Base-by-base conservation (phyloP, 1,140 invertebrate species). In the Zaprionus kolodkinae region DNA sequence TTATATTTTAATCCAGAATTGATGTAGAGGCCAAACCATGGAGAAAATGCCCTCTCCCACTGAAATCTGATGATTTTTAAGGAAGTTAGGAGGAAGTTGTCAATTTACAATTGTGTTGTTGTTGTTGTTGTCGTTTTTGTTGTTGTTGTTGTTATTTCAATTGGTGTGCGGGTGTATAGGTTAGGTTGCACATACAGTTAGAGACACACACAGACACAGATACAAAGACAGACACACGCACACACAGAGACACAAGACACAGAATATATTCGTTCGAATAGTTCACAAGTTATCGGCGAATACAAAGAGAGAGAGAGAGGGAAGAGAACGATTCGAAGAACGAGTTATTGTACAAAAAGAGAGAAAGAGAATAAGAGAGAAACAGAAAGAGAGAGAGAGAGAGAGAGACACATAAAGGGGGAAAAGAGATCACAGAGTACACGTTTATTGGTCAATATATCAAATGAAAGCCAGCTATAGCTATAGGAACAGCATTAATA, bases 361-460 rank as follows among this genome's bases (percentile, higher is more conserved):
- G 61, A 80, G 63, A 67, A 30, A 72, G 52, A 74, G 12, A 70
- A 21, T 36, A 27, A 65, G 27, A 60, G 3, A 63, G 35, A 60
- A 7, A 72, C 15, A 71, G 54, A 78, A 63, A 74, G 35, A 71
- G 43, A 81, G 62, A 85, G 25, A 85, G 25, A 85, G 48, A 78
- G 60, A 76, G 72, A 67, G 72, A 75, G 67, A 61, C 61, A 85
- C 72, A 89, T 81, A 85, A 90, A 81, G 81, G 57, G 85, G 86
- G 84, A 89, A 89, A 74, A 89, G 72, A 89, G 81, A 89, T 89
- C 85, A 89, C 85, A 89, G 56, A 76, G 61, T 72, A 81, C 66
- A 90, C 85, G 66, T 85, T 89, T 88, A 89, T 84, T 87, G 66
- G 69, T 72, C 76, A 71, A 75, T 75, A 78, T 61, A 62, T 74